These are phyloP conservation scores for Gymnopithys bicolor DNA, from an alignment of 2,797 vertebrate species.

Conservation along the genomic window DNA sequence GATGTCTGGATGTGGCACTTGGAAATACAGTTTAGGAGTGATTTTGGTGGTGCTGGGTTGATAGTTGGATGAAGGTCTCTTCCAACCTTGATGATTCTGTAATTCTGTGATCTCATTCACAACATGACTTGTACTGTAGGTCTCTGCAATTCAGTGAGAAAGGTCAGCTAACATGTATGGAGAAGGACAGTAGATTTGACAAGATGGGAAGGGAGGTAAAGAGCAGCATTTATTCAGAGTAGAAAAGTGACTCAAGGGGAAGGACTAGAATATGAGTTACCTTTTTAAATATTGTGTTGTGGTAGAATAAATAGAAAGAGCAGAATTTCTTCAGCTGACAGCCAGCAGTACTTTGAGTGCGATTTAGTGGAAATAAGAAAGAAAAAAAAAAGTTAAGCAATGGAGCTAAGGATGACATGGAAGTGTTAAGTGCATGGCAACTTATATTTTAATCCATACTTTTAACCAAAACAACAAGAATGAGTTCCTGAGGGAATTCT, in stretches of 20 bases:
- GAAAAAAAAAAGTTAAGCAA: background rate
- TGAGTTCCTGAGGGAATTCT: background rate
- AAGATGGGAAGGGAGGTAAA: background rate
- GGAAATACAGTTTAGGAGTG: background rate
- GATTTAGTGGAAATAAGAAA: background rate
- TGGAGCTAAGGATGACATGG: background rate
- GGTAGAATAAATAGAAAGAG: background rate
- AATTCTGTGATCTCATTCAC: background rate
- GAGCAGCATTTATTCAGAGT: background rate
- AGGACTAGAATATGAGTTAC: background rate
- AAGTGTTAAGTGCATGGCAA: background rate
- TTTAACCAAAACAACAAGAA: accelerated
- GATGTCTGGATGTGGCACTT: background rate
- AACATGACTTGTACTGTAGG: background rate
- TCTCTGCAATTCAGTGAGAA: background rate
- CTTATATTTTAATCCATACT: background rate
- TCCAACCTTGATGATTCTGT: background rate
- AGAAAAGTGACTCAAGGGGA: background rate
- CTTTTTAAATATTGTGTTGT: background rate
- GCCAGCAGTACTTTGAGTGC: background rate
- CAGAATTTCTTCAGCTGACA: background rate
- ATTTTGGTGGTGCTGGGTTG: background rate
- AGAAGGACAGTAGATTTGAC: background rate
- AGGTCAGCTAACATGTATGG: background rate
- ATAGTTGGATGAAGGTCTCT: background rate